A percentile compares a stretch with the other conserved stretches of the same genome.
These are phyloP conservation scores for Prunella himalayana DNA, from an alignment of 2,113 vertebrate genomes.

Conservation along the genomic window DNA sequence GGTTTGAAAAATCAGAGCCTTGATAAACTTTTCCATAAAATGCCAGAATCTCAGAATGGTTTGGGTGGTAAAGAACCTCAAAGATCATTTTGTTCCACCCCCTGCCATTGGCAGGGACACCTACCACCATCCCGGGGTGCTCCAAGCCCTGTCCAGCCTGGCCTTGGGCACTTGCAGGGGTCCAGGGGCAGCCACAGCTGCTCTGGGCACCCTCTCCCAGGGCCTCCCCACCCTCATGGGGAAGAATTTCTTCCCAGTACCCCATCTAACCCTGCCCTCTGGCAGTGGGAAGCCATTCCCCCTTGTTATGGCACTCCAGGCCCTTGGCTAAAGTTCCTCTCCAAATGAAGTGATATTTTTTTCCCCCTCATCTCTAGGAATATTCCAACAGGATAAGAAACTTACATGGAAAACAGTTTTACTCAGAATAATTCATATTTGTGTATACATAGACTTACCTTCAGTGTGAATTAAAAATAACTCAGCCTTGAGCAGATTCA, in stretches of 20 bases:
- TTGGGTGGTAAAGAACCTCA: background rate
- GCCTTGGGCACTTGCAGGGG: background rate
- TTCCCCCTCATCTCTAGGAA: accelerated
- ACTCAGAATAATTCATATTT: background rate
- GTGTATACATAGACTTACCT: background rate
- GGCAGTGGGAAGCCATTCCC: background rate
- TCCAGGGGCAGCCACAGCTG: background rate
- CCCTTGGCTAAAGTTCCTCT: background rate
- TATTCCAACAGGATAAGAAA: background rate
- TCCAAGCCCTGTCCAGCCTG: background rate
- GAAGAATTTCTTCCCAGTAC: background rate
- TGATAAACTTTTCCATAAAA: background rate
- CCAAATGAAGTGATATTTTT: background rate
- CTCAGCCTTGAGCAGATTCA: background rate
- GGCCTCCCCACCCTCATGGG: accelerated
- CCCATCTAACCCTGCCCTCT: background rate
- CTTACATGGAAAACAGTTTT: background rate
- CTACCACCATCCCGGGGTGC: accelerated
- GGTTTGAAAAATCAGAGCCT: background rate
- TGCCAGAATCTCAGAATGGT: background rate
- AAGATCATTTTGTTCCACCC: background rate
- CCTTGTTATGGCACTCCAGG: background rate
- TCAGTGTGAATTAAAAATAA: background rate
- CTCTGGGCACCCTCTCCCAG: background rate
- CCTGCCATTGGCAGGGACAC: background rate